Evolutionary conservation across 2,888 invertebrate species (phyloP), one percentile per base, ranked within the genome.

Genomic region (Ectobius pallidus): DNA sequence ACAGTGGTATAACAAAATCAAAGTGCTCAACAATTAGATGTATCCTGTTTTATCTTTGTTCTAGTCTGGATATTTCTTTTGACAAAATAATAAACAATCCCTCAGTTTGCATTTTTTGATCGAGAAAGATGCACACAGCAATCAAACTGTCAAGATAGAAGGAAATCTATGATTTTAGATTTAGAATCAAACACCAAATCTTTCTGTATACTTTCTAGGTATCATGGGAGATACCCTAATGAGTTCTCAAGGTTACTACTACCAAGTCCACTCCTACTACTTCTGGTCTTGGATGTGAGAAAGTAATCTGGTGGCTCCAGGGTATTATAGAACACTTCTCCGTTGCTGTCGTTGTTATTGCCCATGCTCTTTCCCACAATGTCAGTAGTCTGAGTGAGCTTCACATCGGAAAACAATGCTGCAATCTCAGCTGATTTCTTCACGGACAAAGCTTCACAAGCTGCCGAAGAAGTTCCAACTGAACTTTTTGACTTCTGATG

Each of bases 401-500:
- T 80, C 46, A 79, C 89, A 79, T 93, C 92, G 0, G 92, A 92
- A 81, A 95, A 95, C 32, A 95, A 84, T 0, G 94, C 95, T 0
- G 94, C 95, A 79, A 95, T 94, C 82, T 95, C 95, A 0, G 94
- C 94, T 2, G 93, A 92, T 81, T 95, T 95, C 82, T 95, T 95
- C 32, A 94, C 93, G 70, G 93, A 93, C 0, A 94, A 83, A 0
- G 93, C 93, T 78, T 93, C 93, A 68, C 73, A 30, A 32, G 73
- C 73, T 39, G 69, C 49, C 3, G 65, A 67, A 22, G 67, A 3
- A 1, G 58, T 25, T 1, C 65, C 65, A 3, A 44, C 44, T 6
- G 14, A 18, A 22, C 65, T 18, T 14, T 46, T 65, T 16, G n/a
- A 32, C 30, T 58, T 58, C n/a, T 58, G 58, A n/a, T 65, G 65